A percentile compares a stretch with the other conserved stretches of the same genome.
Conservation (phyloP, 2,888 invertebrate genomes). For the Lathronympha strigana region DNA sequence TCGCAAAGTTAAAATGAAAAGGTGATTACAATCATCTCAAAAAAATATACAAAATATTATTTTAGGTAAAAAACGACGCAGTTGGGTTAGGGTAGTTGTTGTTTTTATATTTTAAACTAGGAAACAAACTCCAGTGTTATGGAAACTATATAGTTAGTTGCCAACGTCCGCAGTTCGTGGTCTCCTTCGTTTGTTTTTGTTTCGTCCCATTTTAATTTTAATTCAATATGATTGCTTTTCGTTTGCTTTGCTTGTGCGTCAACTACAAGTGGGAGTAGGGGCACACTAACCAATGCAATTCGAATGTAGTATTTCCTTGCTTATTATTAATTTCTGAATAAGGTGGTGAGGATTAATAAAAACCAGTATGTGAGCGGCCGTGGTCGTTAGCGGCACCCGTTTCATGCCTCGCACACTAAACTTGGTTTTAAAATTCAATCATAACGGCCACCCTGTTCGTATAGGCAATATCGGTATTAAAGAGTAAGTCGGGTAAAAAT, state of each 20-base stretch:
- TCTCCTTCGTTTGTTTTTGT: conserved; percentile 4
- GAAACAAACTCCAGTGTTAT: conserved; percentile 3
- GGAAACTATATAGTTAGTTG: conserved; percentile 4
- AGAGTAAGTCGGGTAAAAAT: neutral
- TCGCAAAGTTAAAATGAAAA: too few relatives aligned
- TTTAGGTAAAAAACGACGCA: too few relatives aligned
- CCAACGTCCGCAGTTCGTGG: conserved; percentile 1
- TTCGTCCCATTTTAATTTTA: neutral
- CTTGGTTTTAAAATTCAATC: conserved; percentile 35
- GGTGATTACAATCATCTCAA: too few relatives aligned
- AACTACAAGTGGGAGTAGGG: neutral
- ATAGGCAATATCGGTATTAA: neutral
- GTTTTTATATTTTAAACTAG: neutral
- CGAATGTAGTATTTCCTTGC: neutral
- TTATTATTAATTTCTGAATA: neutral
- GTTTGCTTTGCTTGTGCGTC: too few relatives aligned
- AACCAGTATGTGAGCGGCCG: conserved; percentile 17
- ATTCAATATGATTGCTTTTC: neutral
- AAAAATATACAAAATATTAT: too few relatives aligned
- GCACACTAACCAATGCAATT: neutral
- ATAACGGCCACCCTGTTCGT: conserved; percentile 1
- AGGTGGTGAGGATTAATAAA: conserved; percentile 19
- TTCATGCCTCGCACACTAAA: conserved; percentile 16
- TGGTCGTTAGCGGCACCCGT: conserved; percentile 33
- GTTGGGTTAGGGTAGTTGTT: too few relatives aligned